These are phyloP conservation scores for Bombus confusus DNA, from an alignment of 1,140 invertebrate genomes.

Conservation along the genomic window DNA sequence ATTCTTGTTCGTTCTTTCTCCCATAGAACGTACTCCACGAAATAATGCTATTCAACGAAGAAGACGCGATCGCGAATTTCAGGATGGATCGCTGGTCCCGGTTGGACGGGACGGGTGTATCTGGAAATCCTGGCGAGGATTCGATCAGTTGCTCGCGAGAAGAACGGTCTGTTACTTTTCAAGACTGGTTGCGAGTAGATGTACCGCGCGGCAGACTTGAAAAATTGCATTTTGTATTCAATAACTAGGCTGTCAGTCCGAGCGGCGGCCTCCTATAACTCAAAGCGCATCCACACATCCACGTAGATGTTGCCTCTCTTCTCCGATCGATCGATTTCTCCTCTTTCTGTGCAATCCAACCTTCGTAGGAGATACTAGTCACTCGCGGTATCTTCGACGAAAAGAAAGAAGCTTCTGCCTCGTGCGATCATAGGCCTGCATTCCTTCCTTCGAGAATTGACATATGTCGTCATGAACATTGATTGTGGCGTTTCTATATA, in stretches of 20 bases:
- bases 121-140: conserved; percentile 57
- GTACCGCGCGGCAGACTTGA: conserved; percentile 62
- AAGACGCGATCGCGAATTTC: conserved; percentile 49
- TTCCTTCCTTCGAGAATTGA: not conserved
- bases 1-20: not conserved
- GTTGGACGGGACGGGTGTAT: conserved; percentile 21
- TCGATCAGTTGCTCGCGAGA: conserved; percentile 54
- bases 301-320: conserved; percentile 32
- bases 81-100: conserved; percentile 41
- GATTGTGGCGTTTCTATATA: not conserved
- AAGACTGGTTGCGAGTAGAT: conserved; percentile 47
- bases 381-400: conserved; percentile 1
- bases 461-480: too few relatives aligned
- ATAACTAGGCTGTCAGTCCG: conserved; percentile 76
- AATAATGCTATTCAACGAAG: conserved; percentile 50
- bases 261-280: conserved; percentile 70
- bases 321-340: conserved; percentile 66
- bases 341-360: not conserved
- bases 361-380: conserved; percentile 23
- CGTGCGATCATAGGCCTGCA: not conserved
- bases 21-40: conserved; percentile 23
- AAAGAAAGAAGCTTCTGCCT: not conserved
- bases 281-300: conserved; percentile 67
- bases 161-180: conserved; percentile 39
- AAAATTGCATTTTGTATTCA: conserved; percentile 79